Evolutionary conservation across 64 coral and sea anemone species (phyloP).

Genomic region (Stichodactyla mertensii): DNA sequence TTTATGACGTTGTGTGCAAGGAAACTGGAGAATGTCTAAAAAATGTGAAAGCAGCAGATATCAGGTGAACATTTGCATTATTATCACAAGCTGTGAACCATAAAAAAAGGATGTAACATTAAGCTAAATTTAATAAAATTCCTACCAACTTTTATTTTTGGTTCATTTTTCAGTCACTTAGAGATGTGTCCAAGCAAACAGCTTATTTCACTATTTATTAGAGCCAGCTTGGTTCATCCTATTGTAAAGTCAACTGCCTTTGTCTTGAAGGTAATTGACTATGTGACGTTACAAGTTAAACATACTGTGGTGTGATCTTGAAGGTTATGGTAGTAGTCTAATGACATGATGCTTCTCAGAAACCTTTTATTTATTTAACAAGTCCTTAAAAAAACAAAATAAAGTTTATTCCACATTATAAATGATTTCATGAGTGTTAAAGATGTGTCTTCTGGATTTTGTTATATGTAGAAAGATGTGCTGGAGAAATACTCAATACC

Average conservation of each 20-base stretch:
- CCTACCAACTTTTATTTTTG: neutral
- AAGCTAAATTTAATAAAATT: neutral
- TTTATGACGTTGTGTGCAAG: neutral
- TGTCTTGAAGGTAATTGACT: neutral
- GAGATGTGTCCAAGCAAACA: constrained; percentile 15
- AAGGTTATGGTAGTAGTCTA: no score
- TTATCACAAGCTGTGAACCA: no score
- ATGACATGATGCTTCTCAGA: no score
- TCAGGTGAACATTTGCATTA: neutral
- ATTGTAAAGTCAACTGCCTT: neutral
- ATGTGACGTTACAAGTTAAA: no score
- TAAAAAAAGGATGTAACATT: no score
- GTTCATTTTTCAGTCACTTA: neutral
- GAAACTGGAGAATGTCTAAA: constrained; percentile 12
- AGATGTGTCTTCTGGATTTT: neutral
- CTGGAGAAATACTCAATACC: constrained; percentile 34
- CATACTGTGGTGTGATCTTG: no score
- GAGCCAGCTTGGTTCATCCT: constrained; percentile 12
- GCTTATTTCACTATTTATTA: neutral
- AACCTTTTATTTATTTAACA: no score
- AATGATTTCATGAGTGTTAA: neutral
- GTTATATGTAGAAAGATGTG: constrained; percentile 22
- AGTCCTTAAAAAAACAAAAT: no score
- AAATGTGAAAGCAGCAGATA: neutral
- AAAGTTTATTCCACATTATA: neutral